Conservation (phyloP, 2,113 vertebrate species). For the Boleophthalmus pectinirostris region DNA sequence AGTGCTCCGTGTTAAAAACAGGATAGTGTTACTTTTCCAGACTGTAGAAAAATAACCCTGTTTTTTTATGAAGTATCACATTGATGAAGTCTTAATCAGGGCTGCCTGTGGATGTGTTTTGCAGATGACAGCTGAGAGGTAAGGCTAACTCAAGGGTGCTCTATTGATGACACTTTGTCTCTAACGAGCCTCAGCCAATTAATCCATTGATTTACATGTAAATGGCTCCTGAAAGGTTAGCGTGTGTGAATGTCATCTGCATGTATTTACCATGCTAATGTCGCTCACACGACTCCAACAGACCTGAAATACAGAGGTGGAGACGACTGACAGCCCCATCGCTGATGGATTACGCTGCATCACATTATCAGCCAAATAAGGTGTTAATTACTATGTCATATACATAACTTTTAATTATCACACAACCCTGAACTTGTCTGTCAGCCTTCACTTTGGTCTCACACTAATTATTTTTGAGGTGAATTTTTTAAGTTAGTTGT, state of each 20-base stretch:
- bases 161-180: conserved; percentile 67
- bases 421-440: conserved; percentile 11
- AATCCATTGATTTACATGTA: conserved; percentile 81
- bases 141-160: conserved; percentile 52
- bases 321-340: conserved; percentile 30
- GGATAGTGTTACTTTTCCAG: not conserved
- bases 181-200: conserved; percentile 76
- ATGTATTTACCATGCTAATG: conserved; percentile 80
- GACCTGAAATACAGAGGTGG: conserved; percentile 22
- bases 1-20: too few relatives aligned
- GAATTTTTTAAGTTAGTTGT: too few relatives aligned
- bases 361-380: conserved; percentile 60
- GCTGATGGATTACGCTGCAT: conserved; percentile 57
- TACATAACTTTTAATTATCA: conserved; percentile 59
- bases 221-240: conserved; percentile 75
- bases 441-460: conserved; percentile 6
- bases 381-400: conserved; percentile 66
- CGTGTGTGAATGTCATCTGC: conserved; percentile 74
- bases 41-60: not conserved
- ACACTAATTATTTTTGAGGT: not conserved
- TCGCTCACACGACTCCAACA: conserved; percentile 33
- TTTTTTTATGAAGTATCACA: not conserved
- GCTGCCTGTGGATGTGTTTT: not conserved
- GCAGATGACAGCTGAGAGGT: conserved; percentile 28
- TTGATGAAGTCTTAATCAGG: not conserved